Percentiles rank a stretch among this genome's conserved stretches.
Conservation (phyloP, 2,797 vertebrate species). For the Diglossa cyanea region DNA sequence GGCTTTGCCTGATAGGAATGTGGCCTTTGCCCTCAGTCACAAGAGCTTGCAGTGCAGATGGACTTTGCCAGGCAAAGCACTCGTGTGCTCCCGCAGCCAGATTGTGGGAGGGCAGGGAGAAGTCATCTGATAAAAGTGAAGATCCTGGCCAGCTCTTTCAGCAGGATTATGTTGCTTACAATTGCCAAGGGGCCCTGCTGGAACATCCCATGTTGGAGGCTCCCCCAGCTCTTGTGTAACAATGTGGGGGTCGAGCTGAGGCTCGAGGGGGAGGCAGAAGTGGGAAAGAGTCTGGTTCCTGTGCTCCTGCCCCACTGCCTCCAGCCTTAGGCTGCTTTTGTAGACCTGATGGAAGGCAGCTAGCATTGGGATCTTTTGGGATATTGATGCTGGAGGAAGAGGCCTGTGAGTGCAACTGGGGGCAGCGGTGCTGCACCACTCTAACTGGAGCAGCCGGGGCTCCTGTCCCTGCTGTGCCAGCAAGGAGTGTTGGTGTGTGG, state of each 20-base stretch:
- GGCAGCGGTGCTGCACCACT: not conserved
- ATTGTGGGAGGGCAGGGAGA: conserved; percentile 46
- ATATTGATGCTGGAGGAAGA: not conserved
- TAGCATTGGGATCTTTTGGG: not conserved
- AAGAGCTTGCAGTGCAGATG: conserved; percentile 13
- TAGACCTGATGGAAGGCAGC: not conserved
- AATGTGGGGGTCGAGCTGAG: not conserved
- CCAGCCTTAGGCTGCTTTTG: not conserved
- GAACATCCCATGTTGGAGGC: not conserved
- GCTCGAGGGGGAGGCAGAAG: not conserved
- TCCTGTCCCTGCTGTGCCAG: not conserved
- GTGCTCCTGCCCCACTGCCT: not conserved
- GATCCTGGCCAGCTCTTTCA: conserved; percentile 1
- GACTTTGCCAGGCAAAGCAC: conserved; percentile 55
- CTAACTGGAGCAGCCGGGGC: accelerated
- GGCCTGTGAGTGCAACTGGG: accelerated
- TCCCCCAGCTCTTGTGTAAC: not conserved
- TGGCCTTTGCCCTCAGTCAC: conserved; percentile 40
- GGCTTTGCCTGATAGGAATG: conserved; percentile 23
- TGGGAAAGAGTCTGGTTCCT: not conserved
- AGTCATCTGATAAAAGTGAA: conserved; percentile 54
- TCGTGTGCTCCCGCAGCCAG: not conserved
- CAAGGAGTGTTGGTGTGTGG: accelerated
- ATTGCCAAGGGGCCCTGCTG: conserved; percentile 12
- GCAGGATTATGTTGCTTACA: not conserved